Percentiles rank a stretch among this genome's conserved stretches.
phyloP scores from a whole-genome alignment of 2,888 invertebrate species.

The Kuschelorhynchus macadamiae region DNA sequence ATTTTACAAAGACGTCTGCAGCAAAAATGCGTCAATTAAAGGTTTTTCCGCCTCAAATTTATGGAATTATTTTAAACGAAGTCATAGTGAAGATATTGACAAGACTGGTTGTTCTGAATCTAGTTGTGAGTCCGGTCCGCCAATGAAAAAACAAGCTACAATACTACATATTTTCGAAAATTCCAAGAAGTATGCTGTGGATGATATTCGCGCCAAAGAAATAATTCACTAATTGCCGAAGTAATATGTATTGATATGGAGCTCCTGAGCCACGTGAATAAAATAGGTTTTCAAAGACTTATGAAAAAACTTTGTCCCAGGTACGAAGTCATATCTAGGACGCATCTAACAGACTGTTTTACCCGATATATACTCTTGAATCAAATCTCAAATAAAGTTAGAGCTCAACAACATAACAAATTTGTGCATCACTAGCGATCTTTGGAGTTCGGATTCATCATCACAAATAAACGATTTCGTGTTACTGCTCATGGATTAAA shows the following conservation, averaged over 20 bases:
- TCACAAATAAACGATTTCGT: slow-evolving; percentile 2
- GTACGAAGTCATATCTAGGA: slow-evolving; percentile 1
- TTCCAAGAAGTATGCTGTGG: slow-evolving; percentile 7
- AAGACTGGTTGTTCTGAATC: neutral
- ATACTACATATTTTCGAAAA: neutral
- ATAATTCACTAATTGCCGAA: neutral
- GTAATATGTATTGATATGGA: too few species aligned
- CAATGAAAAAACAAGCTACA: slow-evolving; percentile 3
- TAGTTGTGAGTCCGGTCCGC: neutral
- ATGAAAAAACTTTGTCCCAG: neutral
- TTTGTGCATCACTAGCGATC: neutral
- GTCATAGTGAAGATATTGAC: neutral
- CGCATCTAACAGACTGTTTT: slow-evolving; percentile 3
- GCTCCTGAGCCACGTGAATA: neutral
- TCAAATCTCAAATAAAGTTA: neutral
- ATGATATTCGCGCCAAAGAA: slow-evolving; percentile 2
- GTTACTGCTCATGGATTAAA: neutral
- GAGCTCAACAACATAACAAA: neutral
- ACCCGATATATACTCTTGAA: neutral
- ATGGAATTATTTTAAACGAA: neutral
- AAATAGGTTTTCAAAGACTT: neutral
- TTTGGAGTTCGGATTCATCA: slow-evolving; percentile 1
- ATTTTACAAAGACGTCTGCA: too few species aligned
- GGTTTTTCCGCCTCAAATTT: neutral
- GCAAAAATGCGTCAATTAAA: neutral